Conservation (phyloP, 64 coral and sea anemone genomes). For the Catalaphyllia jardinei region DNA sequence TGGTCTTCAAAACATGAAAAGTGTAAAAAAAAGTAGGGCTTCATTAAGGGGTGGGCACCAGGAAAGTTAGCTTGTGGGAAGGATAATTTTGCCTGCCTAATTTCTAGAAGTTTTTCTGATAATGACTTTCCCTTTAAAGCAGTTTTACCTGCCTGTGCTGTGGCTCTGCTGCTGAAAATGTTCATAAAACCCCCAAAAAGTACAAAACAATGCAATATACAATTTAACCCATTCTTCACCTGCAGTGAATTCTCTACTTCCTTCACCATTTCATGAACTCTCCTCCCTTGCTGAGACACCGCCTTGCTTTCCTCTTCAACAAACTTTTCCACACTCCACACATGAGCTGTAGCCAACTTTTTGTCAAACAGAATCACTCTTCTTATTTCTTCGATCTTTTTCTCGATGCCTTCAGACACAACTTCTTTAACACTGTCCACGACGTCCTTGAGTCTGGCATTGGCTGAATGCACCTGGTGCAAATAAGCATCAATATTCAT, state of each 20-base stretch:
- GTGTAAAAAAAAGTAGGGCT: too few species aligned
- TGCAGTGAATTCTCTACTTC: constrained; percentile 92
- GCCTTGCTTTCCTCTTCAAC: constrained; percentile 67
- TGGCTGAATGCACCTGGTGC: constrained; percentile 94
- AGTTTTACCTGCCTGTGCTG: too few species aligned
- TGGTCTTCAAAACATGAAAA: too few species aligned
- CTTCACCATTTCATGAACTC: constrained; percentile 78
- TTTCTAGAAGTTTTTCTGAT: too few species aligned
- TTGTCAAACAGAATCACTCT: constrained; percentile 89
- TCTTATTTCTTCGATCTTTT: constrained; percentile 85
- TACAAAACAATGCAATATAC: background rate
- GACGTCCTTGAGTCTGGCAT: constrained; percentile 69
- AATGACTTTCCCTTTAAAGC: too few species aligned
- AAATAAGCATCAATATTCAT: constrained; percentile 99
- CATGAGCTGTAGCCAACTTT: constrained; percentile 66
- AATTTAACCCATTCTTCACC: constrained; percentile 17
- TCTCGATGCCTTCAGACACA: constrained; percentile 68
- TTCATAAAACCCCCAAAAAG: background rate
- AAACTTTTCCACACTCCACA: constrained; percentile 79
- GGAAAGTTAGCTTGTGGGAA: too few species aligned
- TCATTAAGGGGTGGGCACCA: too few species aligned
- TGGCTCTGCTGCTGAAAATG: background rate
- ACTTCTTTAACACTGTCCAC: constrained; percentile 76
- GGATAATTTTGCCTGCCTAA: background rate
- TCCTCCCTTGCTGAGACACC: constrained; percentile 54